Conservation (phyloP, 2,113 vertebrate genomes). For the Elephantulus edwardii region DNA sequence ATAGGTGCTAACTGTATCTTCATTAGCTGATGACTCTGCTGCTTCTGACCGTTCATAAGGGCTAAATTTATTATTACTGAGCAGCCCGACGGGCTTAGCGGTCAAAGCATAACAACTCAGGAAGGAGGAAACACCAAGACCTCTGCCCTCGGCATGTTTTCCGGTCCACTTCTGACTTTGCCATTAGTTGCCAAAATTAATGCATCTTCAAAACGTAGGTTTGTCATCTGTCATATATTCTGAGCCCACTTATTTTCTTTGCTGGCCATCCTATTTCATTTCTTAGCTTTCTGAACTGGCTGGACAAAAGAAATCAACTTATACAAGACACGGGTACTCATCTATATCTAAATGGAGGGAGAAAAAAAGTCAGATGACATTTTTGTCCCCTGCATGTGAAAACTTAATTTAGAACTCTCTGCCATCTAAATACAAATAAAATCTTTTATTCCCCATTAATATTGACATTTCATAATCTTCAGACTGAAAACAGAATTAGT, state of each 20-base stretch:
- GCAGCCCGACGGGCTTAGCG: not conserved
- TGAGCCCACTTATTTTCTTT: not conserved
- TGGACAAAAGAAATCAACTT: conserved; percentile 13
- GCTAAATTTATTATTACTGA: conserved; percentile 7
- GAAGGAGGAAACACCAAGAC: not conserved
- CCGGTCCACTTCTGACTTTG: not conserved
- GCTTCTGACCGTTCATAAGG: not conserved
- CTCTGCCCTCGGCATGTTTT: conserved; percentile 1
- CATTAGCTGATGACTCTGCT: not conserved
- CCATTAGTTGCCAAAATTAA: conserved; percentile 4
- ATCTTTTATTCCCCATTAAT: not conserved
- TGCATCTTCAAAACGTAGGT: not conserved
- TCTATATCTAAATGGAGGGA: not conserved
- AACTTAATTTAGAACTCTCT: not conserved
- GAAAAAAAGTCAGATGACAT: not conserved
- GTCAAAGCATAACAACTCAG: not conserved
- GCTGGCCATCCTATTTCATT: not conserved
- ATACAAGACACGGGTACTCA: not conserved
- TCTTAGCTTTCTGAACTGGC: not conserved
- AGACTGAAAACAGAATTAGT: not conserved
- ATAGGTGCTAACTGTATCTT: not conserved
- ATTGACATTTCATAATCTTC: conserved; percentile 1
- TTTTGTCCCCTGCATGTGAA: not conserved
- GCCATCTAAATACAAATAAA: not conserved
- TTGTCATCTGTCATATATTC: not conserved